A percentile compares a stretch with the other conserved stretches of the same genome.
These are phyloP conservation scores for Laupala kohalensis DNA, from an alignment of 1,140 invertebrate species.

Conservation along the genomic window DNA sequence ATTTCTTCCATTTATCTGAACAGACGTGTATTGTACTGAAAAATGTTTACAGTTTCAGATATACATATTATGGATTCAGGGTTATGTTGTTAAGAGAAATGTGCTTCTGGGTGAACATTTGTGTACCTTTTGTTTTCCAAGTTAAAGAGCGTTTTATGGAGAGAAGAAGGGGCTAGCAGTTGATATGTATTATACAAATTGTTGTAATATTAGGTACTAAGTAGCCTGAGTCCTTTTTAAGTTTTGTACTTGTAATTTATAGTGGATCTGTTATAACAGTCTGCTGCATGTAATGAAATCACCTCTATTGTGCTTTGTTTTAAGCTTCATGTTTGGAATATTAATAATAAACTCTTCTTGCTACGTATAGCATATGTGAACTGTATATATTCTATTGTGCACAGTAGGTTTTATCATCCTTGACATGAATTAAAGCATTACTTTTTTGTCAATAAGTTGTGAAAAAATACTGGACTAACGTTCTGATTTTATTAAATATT, in stretches of 20 bases:
- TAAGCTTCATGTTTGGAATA: neutral
- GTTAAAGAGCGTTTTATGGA: neutral
- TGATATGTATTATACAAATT: neutral
- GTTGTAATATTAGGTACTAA: neutral
- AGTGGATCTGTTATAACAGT: neutral
- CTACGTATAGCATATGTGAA: no score
- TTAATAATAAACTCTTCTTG: neutral
- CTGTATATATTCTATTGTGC: no score
- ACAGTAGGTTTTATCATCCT: no score
- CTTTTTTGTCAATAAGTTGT: no score
- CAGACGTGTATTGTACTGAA: neutral
- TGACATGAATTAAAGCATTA: no score
- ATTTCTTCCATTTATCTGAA: conserved; percentile 2
- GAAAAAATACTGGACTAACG: no score
- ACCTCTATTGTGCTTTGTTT: neutral
- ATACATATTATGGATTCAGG: neutral
- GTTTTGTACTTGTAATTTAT: neutral
- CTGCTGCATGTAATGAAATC: neutral
- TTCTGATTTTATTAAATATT: no score
- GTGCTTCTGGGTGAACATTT: neutral
- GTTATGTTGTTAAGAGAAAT: neutral
- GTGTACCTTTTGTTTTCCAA: neutral
- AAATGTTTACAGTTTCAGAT: neutral
- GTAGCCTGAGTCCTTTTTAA: neutral
- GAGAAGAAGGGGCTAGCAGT: neutral